Evolutionary conservation across 2,797 vertebrate genomes (phyloP), one percentile per base, ranked within the genome.

Genomic region (Microhierax caerulescens): DNA sequence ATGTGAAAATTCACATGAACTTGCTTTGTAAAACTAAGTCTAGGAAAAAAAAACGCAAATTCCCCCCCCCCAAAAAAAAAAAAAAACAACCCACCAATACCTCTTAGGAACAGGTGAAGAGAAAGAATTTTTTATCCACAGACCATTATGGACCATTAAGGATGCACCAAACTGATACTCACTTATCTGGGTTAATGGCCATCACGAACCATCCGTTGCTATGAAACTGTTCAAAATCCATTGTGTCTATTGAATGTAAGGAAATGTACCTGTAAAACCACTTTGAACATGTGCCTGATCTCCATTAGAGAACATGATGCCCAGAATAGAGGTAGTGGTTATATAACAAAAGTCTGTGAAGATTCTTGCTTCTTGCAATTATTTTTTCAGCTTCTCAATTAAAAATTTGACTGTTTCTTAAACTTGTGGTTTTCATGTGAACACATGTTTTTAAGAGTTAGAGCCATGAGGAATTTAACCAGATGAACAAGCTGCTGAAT

Each of bases 211-310:
- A 92, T 90, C 74, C 17, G 79, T 93, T 96, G 90, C 88, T 95
- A 97, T 72, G 91, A 94, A 96, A 94, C 93, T 89, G 80, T 82
- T 97, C 93, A 92, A 96, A 96, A 93, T 94, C 88, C 89, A 93
- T 94, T 93, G 74, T 93, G 70, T 45, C 90, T 91, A 83, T 64
- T 92, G 88, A 94, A 95, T 92, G 64, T 91, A 95, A 87, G 80
- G 85, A 97, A 83, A 90, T 36, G 53, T 87, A 97, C 85, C 88
- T 95, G 85, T 57, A 95, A 95, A 94, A 85, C 16, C 63, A 82
- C 74, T 93, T 94, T 43, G 56, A 92, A 87, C 50, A 70, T 13
- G 43, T 77, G 77, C 28, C 77, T 95, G 56, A 92, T 78, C 77
- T 80, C 84, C 83, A 64, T 68, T 57, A 91, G 50, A 89, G 60